A percentile compares a stretch with the other conserved stretches of the same genome.
Conservation (phyloP, 2,888 invertebrate species). For the Cephalotes varians region DNA sequence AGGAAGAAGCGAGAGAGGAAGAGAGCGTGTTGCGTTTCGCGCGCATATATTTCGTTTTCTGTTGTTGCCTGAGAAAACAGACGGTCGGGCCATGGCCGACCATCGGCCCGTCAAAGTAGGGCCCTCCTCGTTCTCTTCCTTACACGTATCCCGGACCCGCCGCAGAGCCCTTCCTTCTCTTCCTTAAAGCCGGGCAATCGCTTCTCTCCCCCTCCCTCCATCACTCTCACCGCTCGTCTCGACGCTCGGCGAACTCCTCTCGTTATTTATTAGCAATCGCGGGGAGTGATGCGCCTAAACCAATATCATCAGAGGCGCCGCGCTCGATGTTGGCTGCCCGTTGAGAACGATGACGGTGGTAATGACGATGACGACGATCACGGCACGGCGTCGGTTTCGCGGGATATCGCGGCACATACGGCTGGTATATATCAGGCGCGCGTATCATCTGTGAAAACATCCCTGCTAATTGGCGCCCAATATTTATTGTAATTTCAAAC, state of each 20-base stretch:
- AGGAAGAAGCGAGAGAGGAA: conserved; percentile 23
- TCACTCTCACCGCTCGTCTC: conserved; percentile 12
- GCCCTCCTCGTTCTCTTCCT: conserved; percentile 48
- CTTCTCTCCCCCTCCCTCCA: conserved; percentile 31
- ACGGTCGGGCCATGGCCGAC: conserved; percentile 52
- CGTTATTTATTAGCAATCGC: conserved; percentile 82
- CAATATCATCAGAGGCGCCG: conserved; percentile 81
- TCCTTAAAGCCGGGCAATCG: conserved; percentile 51
- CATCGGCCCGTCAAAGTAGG: conserved; percentile 54
- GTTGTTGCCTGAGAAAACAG: conserved; percentile 67
- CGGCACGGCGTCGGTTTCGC: background rate
- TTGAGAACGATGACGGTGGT: conserved; percentile 26
- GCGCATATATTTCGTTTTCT: conserved; percentile 62
- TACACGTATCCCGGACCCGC: conserved; percentile 44
- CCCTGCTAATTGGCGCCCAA: conserved; percentile 77
- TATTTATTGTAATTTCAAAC: conserved; percentile 84
- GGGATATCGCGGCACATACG: background rate
- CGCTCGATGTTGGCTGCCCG: conserved; percentile 53
- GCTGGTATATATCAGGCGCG: conserved; percentile 39
- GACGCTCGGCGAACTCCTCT: conserved; percentile 43
- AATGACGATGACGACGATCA: conserved; percentile 45
- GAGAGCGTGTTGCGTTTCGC: conserved; percentile 49
- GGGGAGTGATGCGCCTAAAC: conserved; percentile 78
- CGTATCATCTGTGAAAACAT: conserved; percentile 84
- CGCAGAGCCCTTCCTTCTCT: conserved; percentile 52